Evolutionary conservation across 2,113 vertebrate species (phyloP).

Genomic region (Leucopsar rothschildi): DNA sequence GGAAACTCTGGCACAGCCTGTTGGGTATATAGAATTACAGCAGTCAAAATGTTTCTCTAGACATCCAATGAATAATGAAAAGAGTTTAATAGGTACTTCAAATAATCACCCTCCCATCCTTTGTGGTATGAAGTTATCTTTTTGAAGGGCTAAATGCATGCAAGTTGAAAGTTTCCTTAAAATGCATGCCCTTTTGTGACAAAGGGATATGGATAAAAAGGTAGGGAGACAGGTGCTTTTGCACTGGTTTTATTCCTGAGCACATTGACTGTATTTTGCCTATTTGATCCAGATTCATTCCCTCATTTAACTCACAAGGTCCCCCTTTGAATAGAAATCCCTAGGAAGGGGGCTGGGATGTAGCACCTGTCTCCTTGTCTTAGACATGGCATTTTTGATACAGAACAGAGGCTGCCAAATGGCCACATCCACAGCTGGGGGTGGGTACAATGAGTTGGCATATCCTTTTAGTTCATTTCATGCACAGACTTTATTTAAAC

Average conservation of each 20-base stretch:
- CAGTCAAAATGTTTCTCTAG: slow-evolving; percentile 49
- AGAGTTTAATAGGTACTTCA: slow-evolving; percentile 28
- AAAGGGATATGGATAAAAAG: neutral
- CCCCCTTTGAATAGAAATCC: neutral
- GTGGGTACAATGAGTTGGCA: neutral
- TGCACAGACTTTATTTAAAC: neutral
- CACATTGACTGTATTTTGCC: neutral
- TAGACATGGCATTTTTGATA: neutral
- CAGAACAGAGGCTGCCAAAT: neutral
- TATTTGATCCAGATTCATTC: neutral
- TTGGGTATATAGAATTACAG: slow-evolving; percentile 42
- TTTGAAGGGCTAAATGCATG: neutral
- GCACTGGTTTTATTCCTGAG: neutral
- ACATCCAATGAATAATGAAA: slow-evolving; percentile 51
- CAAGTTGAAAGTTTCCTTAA: neutral
- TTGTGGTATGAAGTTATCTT: neutral
- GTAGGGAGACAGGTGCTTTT: neutral
- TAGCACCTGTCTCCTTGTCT: neutral
- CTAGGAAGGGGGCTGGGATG: neutral
- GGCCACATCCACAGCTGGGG: neutral
- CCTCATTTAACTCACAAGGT: neutral
- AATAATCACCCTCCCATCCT: neutral
- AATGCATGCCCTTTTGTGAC: neutral
- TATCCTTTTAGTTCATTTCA: neutral
- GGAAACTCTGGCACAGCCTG: slow-evolving; percentile 12